These are phyloP conservation scores for Oxyura jamaicensis DNA, from an alignment of 2,113 vertebrate genomes.

Conservation along the genomic window DNA sequence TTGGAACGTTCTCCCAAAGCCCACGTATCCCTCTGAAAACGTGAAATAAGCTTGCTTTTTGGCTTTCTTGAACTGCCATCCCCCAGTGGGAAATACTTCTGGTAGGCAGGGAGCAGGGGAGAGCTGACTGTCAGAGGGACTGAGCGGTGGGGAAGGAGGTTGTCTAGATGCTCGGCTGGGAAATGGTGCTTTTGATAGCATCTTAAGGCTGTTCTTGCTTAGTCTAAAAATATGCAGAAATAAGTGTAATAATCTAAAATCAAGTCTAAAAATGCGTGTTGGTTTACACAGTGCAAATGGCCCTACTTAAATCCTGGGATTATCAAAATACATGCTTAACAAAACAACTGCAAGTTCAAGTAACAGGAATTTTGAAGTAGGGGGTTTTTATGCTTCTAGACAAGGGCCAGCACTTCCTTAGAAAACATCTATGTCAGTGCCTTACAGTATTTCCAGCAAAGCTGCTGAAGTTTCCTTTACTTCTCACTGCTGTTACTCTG, in stretches of 20 bases:
- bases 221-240: neutral
- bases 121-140: neutral
- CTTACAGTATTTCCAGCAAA: neutral
- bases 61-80: neutral
- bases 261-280: neutral
- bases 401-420: neutral
- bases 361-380: neutral
- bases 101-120: neutral
- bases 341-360: neutral
- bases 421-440: neutral
- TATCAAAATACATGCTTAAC: neutral
- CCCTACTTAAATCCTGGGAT: neutral
- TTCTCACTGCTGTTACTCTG: neutral
- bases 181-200: neutral
- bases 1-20: neutral
- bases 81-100: neutral
- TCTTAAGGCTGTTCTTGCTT: neutral
- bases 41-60: neutral
- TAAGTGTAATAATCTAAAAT: neutral
- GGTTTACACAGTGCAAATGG: neutral
- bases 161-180: neutral
- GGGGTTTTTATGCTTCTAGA: neutral
- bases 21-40: neutral
- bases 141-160: neutral
- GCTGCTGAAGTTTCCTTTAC: neutral